These are phyloP conservation scores for rat (Rattus norvegicus) DNA, from an alignment of 2,113 vertebrate genomes.

Conservation along the genomic window DNA sequence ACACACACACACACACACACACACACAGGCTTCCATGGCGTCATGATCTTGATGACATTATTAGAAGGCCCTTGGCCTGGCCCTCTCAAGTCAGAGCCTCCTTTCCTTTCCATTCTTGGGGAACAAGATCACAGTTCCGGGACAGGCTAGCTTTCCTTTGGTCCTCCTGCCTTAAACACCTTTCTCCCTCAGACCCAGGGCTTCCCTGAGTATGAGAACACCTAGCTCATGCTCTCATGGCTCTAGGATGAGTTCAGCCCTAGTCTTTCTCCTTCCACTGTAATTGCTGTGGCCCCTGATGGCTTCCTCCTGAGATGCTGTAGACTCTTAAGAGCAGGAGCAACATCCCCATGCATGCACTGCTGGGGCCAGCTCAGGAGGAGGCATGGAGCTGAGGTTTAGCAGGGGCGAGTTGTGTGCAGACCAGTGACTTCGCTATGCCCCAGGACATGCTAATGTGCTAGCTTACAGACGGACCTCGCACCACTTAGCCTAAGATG, in stretches of 20 bases:
- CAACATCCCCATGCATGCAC: too few species aligned
- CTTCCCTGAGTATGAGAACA: not conserved
- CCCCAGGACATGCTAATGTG: not conserved
- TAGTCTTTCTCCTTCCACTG: not conserved
- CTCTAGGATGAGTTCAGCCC: not conserved
- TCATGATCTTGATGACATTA: not conserved
- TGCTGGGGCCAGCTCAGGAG: not conserved
- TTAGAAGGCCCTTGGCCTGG: not conserved
- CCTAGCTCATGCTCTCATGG: accelerated
- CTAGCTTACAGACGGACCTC: not conserved
- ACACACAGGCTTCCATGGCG: not conserved
- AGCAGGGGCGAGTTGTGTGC: accelerated
- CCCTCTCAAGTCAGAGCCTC: not conserved
- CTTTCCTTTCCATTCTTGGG: not conserved
- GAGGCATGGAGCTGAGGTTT: too few species aligned
- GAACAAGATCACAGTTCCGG: not conserved
- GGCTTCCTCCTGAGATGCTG: accelerated
- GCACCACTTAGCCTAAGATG: not conserved
- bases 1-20: not conserved
- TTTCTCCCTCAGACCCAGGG: not conserved
- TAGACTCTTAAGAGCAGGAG: not conserved
- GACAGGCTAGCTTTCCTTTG: not conserved
- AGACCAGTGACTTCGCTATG: accelerated
- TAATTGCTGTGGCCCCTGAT: too few species aligned
- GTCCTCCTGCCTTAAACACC: not conserved